Base-by-base conservation (phyloP, 1,140 invertebrate genomes). In the Brachystomella parvula region DNA sequence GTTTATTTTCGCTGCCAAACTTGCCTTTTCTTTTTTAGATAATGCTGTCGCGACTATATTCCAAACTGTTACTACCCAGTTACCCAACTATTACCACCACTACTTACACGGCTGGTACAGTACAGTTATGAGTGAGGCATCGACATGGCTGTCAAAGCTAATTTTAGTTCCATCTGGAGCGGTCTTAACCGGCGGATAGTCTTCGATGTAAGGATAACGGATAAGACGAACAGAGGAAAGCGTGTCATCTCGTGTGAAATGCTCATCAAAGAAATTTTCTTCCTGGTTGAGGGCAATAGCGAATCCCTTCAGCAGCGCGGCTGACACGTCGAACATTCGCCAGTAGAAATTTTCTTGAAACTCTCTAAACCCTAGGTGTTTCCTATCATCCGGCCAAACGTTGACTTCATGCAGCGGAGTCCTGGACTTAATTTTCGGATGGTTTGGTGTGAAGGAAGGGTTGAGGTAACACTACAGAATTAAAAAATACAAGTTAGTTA, bases 391-490 rank as follows among this genome's bases (percentile, higher is more conserved):
- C 33, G 61, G 61, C 61, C 61, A 63, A 56, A 63, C 29, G 39
- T 63, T 63, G 19, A 63, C 61, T 26, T 63, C 61, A 35, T 63
- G 61, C 3, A 3, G 26, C 44, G 61, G 61, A 56, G 29, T 30
- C 3, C 19, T 30, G 3, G 26, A 17, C 26, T 63, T 63, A 31
- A 63, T 63, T 15, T 12, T 63, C 3, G 61, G 61, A 29, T 63
- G 61, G 17, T 63, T 35, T 9, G 3, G 9, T 19, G 61, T 56
- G 44, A 63, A 63, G 3, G 33, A 21, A 15, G 61, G 61, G 35
- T 63, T 63, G 6, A 63, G 39, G 61, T 63, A 63, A 35, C 61
- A 63, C 61, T 63, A 26, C 9, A 61, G n/a, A n/a, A n/a, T n/a
- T n/a, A 31, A 35, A 61, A 61, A 33, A 61, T 17, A 33, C 15